Conservation (phyloP, 2,113 vertebrate genomes). For the Scortum barcoo region DNA sequence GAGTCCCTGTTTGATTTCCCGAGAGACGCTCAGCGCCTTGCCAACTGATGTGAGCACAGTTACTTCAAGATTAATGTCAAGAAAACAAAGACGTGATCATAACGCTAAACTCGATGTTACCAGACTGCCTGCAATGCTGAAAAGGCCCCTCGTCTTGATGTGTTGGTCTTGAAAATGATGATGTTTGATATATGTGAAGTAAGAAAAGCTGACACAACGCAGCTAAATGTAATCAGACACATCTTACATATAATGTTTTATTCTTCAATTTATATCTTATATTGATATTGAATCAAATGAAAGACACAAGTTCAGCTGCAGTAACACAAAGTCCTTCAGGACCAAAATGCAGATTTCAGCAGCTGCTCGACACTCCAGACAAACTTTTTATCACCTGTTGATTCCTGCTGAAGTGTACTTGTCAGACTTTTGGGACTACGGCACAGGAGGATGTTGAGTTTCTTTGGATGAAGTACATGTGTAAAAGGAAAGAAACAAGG, state of each 20-base stretch:
- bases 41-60: slow-evolving; percentile 55
- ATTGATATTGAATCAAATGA: background rate
- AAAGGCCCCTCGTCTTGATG: background rate
- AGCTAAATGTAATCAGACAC: background rate
- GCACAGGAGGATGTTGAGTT: background rate
- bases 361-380: background rate
- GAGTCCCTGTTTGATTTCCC: slow-evolving; percentile 68
- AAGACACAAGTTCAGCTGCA: no score
- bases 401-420: slow-evolving; percentile 4
- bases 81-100: slow-evolving; percentile 46
- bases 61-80: slow-evolving; percentile 62
- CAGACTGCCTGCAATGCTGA: background rate
- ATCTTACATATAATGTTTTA: background rate
- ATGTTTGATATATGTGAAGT: background rate
- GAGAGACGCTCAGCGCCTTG: slow-evolving; percentile 29
- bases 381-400: slow-evolving; percentile 20
- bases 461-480: background rate
- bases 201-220: background rate
- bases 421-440: background rate
- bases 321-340: background rate
- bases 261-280: background rate
- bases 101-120: background rate
- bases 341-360: background rate
- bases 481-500: background rate
- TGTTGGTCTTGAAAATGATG: background rate